Percentiles rank a stretch among this genome's conserved stretches.
phyloP scores from a whole-genome alignment of 2,888 invertebrate species.

The Mesoligia furuncula region DNA sequence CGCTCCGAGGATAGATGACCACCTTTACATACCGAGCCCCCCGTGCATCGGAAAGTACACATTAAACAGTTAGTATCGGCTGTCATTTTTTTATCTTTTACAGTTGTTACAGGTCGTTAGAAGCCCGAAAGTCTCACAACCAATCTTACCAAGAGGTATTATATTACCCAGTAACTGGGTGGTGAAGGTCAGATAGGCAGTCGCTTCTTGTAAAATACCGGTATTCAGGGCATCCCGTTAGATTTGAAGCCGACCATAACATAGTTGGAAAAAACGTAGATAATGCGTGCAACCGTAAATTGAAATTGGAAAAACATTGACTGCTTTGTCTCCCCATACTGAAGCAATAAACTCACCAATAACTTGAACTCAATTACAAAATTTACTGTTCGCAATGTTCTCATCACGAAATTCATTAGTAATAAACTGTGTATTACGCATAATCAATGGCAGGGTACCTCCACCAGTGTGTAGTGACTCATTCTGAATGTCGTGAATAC shows the following conservation, averaged over 20 bases:
- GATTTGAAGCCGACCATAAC: not conserved
- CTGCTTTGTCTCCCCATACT: slow-evolving; percentile 16
- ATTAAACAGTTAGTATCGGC: too few species aligned
- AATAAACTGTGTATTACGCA: slow-evolving; percentile 63
- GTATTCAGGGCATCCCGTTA: not conserved
- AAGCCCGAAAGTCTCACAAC: not conserved
- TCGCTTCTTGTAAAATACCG: not conserved
- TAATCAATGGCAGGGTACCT: slow-evolving; percentile 64
- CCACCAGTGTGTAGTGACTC: slow-evolving; percentile 64
- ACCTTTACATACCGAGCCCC: not conserved
- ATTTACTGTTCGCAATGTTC: slow-evolving; percentile 35
- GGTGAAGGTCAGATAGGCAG: not conserved
- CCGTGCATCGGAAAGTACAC: not conserved
- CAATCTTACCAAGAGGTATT: not conserved
- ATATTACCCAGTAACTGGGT: not conserved
- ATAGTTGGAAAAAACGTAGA: not conserved
- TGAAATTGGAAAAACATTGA: slow-evolving; percentile 16
- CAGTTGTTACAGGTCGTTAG: not conserved
- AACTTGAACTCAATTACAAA: slow-evolving; percentile 38
- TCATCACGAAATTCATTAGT: slow-evolving; percentile 65
- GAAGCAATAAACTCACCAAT: slow-evolving; percentile 39
- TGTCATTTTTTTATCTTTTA: not conserved
- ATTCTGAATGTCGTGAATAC: slow-evolving; percentile 64
- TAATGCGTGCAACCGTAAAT: not conserved
- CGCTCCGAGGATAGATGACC: not conserved